phyloP scores from a whole-genome alignment of 2,113 vertebrate genomes.

The Muntiacus reevesi region DNA sequence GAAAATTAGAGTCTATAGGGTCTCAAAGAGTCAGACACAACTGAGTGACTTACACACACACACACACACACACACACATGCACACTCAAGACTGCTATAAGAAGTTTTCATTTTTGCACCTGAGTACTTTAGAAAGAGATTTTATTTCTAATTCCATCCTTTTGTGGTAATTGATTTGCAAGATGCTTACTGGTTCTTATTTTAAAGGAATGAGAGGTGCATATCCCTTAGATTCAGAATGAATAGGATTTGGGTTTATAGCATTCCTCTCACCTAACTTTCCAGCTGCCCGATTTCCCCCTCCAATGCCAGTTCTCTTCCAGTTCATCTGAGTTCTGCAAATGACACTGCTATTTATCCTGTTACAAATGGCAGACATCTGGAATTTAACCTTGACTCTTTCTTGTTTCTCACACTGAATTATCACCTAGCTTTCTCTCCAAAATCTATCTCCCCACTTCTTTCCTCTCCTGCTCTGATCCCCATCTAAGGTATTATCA shows the following conservation, averaged over 20 bases:
- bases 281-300: neutral
- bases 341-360: neutral
- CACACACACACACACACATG: neutral
- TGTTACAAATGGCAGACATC: neutral
- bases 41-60: neutral
- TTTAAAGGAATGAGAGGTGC: neutral
- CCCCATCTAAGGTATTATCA: neutral
- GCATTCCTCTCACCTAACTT: neutral
- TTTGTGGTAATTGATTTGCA: neutral
- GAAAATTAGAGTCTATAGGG: neutral
- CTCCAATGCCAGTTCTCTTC: neutral
- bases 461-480: neutral
- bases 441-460: neutral
- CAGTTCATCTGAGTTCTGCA: neutral
- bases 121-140: neutral
- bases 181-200: neutral
- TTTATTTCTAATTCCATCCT: neutral
- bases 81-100: neutral
- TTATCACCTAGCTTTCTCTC: neutral
- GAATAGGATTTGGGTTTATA: neutral
- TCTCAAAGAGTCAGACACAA: neutral
- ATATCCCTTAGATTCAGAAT: neutral
- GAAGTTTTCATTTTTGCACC: neutral
- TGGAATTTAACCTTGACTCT: neutral
- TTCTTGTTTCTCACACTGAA: neutral